Percentiles rank a stretch among this genome's conserved stretches.
These are phyloP conservation scores for Bibio marci DNA, from an alignment of 2,888 invertebrate species.

Conservation along the genomic window DNA sequence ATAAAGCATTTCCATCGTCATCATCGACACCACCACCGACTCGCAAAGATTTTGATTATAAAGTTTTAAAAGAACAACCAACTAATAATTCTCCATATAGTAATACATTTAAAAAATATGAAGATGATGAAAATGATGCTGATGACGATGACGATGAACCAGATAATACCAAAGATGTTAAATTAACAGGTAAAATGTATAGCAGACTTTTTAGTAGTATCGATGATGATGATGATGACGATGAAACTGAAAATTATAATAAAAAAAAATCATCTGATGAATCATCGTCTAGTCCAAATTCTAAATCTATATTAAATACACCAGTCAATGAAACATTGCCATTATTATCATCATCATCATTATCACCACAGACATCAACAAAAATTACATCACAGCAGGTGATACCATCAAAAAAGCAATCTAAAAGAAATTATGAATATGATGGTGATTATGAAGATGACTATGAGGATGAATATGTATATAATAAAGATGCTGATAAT, in stretches of 20 bases:
- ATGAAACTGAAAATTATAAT: neutral
- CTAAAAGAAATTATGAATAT: too few relatives aligned
- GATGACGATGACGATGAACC: neutral
- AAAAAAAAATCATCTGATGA: conserved; percentile 10
- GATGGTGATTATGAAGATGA: neutral
- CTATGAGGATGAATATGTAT: too few relatives aligned
- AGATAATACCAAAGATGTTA: conserved; percentile 5
- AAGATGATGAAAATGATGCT: too few relatives aligned
- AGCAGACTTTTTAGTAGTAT: conserved; percentile 4
- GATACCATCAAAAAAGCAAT: neutral
- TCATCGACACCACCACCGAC: neutral
- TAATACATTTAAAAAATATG: too few relatives aligned
- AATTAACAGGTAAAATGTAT: conserved; percentile 1
- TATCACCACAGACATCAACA: neutral
- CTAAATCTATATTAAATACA: conserved; percentile 12
- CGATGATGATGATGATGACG: conserved; percentile 6
- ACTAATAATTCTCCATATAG: too few relatives aligned
- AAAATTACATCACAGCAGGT: neutral
- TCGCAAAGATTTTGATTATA: neutral
- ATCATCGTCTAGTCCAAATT: conserved; percentile 13
- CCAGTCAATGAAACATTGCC: conserved; percentile 13
- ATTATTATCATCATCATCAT: conserved; percentile 4
- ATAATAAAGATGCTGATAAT: too few relatives aligned
- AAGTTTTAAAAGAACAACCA: neutral
- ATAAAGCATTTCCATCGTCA: conserved; percentile 7